Conservation (phyloP, 2,888 invertebrate species). For the Apodemia zela region DNA sequence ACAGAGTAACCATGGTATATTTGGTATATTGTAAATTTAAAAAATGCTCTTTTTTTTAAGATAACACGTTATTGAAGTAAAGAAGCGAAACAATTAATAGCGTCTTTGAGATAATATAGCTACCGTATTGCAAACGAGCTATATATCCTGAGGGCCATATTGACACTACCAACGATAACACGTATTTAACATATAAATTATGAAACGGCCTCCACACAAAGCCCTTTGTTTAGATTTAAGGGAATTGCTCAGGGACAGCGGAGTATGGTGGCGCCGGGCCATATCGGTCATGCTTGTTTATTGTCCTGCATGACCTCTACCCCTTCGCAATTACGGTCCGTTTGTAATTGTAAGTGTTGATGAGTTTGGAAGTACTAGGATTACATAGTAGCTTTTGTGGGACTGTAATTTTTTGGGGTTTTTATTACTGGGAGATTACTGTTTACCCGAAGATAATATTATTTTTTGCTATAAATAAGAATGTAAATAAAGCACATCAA, state of each 20-base stretch:
- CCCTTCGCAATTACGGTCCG: conserved; percentile 8
- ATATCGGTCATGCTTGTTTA: conserved; percentile 12
- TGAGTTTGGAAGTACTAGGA: conserved; percentile 9
- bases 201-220: conserved; percentile 11
- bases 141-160: no score
- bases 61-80: no score
- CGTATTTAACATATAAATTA: conserved; percentile 15
- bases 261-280: conserved; percentile 3
- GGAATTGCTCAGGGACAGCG: conserved; percentile 5
- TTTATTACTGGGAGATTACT: neutral
- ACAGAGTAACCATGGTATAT: no score
- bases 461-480: no score
- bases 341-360: conserved; percentile 14
- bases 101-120: neutral
- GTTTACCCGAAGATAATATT: no score
- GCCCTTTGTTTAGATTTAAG: conserved; percentile 16
- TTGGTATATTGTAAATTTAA: no score
- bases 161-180: conserved; percentile 3
- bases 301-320: conserved; percentile 9
- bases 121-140: neutral
- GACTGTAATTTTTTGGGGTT: neutral
- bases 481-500: no score
- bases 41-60: no score
- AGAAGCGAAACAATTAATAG: no score
- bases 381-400: neutral